These are phyloP conservation scores for Papilio helenus DNA, from an alignment of 1,140 invertebrate genomes.

Conservation along the genomic window DNA sequence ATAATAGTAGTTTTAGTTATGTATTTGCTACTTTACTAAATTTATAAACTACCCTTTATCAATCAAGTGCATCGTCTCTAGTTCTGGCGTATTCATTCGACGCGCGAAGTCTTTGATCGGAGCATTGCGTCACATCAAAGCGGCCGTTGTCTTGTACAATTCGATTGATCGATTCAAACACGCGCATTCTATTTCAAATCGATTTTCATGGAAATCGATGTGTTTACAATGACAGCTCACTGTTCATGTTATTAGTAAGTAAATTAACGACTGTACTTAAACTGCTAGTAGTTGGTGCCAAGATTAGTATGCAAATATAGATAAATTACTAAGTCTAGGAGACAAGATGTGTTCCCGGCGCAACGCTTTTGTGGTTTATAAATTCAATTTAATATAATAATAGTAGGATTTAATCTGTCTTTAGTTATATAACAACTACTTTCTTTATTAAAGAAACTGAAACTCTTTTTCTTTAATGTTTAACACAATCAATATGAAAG, in stretches of 20 bases:
- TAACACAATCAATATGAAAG: conserved; percentile 4
- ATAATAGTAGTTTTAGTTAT: not conserved
- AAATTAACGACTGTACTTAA: not conserved
- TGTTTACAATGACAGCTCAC: not conserved
- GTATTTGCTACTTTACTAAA: not conserved
- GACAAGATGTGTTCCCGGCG: too few relatives aligned
- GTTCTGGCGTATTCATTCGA: not conserved
- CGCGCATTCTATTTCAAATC: conserved; percentile 14
- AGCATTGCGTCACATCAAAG: conserved; percentile 13
- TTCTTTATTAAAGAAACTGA: not conserved
- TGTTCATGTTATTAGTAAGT: not conserved
- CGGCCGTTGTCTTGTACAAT: conserved; percentile 5
- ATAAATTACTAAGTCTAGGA: not conserved
- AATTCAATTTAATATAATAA: too few relatives aligned
- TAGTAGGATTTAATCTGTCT: not conserved
- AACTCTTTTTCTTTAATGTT: not conserved
- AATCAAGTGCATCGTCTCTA: not conserved
- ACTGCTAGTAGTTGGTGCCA: not conserved
- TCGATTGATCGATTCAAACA: conserved; percentile 16
- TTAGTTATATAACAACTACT: not conserved
- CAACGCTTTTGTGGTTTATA: too few relatives aligned
- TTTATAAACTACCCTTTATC: too few relatives aligned
- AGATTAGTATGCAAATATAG: not conserved
- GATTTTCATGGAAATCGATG: not conserved
- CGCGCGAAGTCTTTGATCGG: not conserved